phyloP scores from a whole-genome alignment of 2,113 vertebrate species.

The Steatornis caripensis region DNA sequence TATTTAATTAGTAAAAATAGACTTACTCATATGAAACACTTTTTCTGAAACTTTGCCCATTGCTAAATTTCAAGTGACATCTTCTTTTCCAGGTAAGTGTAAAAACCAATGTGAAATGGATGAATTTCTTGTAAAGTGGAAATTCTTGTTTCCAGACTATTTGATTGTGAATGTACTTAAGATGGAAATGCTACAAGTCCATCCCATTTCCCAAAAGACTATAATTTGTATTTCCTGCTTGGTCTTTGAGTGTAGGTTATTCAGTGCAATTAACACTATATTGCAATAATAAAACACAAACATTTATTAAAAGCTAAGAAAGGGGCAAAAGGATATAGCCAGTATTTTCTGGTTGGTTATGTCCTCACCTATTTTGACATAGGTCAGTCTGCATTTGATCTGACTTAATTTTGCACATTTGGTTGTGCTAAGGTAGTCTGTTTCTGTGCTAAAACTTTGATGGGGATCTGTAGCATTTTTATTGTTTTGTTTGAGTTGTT shows the following conservation, averaged over 20 bases:
- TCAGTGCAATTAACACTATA: not conserved
- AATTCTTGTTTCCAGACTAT: not conserved
- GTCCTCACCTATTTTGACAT: not conserved
- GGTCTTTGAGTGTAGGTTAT: not conserved
- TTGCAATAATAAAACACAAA: not conserved
- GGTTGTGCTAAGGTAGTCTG: not conserved
- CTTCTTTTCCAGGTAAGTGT: not conserved
- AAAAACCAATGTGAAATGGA: not conserved
- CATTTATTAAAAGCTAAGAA: not conserved
- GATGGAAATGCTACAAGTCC: not conserved
- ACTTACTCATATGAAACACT: not conserved
- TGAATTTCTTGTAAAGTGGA: not conserved
- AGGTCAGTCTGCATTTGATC: not conserved
- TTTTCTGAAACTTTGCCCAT: not conserved
- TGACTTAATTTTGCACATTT: not conserved
- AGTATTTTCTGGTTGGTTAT: not conserved
- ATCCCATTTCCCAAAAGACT: not conserved
- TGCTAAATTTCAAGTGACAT: not conserved
- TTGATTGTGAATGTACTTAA: not conserved
- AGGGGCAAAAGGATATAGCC: not conserved
- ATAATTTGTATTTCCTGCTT: not conserved
- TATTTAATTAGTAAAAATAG: not conserved
- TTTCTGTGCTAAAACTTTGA: not conserved
- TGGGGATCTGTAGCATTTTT: not conserved
- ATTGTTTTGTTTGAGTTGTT: not conserved